Conservation (phyloP, 2,797 vertebrate species). For the Malurus leucopterus region DNA sequence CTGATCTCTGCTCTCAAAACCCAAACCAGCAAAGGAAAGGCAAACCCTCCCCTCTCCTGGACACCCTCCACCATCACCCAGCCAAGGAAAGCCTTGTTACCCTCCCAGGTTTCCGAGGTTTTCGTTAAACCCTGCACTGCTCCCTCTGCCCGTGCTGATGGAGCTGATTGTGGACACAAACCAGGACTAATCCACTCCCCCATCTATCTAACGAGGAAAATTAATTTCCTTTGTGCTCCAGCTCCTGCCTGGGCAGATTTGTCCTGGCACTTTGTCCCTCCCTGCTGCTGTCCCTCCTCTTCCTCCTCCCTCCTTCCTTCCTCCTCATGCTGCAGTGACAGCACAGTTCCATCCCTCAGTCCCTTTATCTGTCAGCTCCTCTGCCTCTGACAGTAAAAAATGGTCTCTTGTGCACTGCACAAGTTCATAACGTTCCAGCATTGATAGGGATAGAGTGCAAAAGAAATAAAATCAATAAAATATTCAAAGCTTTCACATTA, state of each 20-base stretch:
- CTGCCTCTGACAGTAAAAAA: constrained; percentile 33
- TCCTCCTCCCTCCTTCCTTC: neutral
- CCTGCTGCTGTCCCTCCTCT: neutral
- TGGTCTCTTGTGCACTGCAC: neutral
- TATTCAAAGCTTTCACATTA: constrained; percentile 65
- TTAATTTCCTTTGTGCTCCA: neutral
- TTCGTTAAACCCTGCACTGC: accelerated
- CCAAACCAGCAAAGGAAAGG: neutral
- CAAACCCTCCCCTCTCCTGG: neutral
- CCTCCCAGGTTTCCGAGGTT: neutral
- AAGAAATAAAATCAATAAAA: constrained; percentile 67
- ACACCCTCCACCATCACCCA: neutral
- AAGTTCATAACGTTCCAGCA: constrained; percentile 32
- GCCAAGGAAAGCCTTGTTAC: neutral
- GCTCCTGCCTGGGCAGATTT: neutral
- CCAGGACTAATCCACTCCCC: neutral
- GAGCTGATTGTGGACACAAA: accelerated
- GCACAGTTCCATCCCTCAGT: neutral
- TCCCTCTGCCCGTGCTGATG: accelerated
- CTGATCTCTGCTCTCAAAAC: neutral
- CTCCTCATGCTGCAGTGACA: neutral
- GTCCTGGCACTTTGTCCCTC: neutral
- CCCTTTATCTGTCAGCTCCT: neutral
- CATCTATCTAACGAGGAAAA: neutral
- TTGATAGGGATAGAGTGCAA: constrained; percentile 49